Percentiles rank a stretch among this genome's conserved stretches.
Evolutionary conservation across 2,888 invertebrate genomes (phyloP).

Genomic region (Lithophane semibrunnea): DNA sequence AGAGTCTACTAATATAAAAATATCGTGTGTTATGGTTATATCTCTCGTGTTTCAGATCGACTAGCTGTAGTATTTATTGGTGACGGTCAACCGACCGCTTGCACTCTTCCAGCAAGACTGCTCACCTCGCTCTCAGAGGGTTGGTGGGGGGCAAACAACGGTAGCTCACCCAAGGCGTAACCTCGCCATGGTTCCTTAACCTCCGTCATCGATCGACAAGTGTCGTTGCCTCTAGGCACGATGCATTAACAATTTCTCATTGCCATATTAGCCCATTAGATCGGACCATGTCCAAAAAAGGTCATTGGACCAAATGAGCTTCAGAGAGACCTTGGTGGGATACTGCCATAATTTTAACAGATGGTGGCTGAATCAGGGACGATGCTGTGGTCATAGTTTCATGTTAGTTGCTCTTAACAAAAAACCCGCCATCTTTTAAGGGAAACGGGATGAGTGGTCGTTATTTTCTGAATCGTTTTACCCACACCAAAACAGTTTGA

Average conservation of each 20-base stretch:
- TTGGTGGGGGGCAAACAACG: slow-evolving; percentile 16
- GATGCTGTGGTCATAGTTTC: background rate
- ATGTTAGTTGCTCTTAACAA: background rate
- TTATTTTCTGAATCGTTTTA: background rate
- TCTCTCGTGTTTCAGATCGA: background rate
- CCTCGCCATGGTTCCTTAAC: slow-evolving; percentile 48
- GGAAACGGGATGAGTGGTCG: background rate
- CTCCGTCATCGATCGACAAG: slow-evolving; percentile 37
- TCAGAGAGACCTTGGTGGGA: background rate
- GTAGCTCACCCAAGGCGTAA: slow-evolving; percentile 9
- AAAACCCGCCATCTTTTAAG: background rate
- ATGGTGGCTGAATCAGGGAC: background rate
- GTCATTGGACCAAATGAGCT: background rate
- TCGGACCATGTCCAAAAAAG: background rate
- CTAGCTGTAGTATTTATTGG: too few species aligned
- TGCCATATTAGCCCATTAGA: background rate
- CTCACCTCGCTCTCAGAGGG: background rate
- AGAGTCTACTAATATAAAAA: background rate
- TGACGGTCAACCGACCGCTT: background rate
- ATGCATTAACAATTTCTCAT: slow-evolving; percentile 11
- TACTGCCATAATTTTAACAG: background rate
- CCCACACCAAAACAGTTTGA: background rate
- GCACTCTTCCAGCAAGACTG: slow-evolving; percentile 5
- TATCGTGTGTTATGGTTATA: background rate
- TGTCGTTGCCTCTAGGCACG: slow-evolving; percentile 20